A percentile compares a stretch with the other conserved stretches of the same genome.
Conservation (phyloP, 2,888 invertebrate genomes). For the Lydus trimaculatus region DNA sequence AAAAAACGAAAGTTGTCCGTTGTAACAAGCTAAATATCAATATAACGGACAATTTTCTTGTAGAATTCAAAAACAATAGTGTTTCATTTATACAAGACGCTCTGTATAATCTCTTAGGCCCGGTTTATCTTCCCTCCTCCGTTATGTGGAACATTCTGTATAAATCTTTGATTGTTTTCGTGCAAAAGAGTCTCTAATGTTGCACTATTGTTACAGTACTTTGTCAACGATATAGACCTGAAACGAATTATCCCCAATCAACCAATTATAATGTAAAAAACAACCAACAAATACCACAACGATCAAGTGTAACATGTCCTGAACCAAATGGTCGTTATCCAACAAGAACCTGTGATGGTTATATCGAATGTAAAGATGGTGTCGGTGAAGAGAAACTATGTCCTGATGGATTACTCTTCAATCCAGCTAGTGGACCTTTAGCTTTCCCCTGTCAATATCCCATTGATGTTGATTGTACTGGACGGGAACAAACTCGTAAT, state of each 20-base stretch:
- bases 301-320: constrained; percentile 35
- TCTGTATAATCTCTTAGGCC: too few relatives aligned
- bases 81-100: too few relatives aligned
- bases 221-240: constrained; percentile 30
- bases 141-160: too few relatives aligned
- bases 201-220: constrained; percentile 27
- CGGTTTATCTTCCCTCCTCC: too few relatives aligned
- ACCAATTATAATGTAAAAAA: constrained; percentile 30
- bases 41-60: too few relatives aligned
- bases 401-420: constrained; percentile 83
- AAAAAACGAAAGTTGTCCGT: too few relatives aligned
- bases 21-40: too few relatives aligned
- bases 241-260: constrained; percentile 16
- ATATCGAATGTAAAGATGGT: constrained; percentile 70
- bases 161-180: too few relatives aligned
- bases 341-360: constrained; percentile 43
- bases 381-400: constrained; percentile 78
- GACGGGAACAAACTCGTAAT: constrained; percentile 73
- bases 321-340: constrained; percentile 41
- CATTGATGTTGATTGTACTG: constrained; percentile 79
- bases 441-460: constrained; percentile 86
- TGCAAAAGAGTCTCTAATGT: background rate
- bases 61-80: too few relatives aligned
- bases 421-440: constrained; percentile 71
- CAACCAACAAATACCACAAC: constrained; percentile 35